These are phyloP conservation scores for Meiosimyza platycephala DNA, from an alignment of 2,888 invertebrate species.

Conservation along the genomic window DNA sequence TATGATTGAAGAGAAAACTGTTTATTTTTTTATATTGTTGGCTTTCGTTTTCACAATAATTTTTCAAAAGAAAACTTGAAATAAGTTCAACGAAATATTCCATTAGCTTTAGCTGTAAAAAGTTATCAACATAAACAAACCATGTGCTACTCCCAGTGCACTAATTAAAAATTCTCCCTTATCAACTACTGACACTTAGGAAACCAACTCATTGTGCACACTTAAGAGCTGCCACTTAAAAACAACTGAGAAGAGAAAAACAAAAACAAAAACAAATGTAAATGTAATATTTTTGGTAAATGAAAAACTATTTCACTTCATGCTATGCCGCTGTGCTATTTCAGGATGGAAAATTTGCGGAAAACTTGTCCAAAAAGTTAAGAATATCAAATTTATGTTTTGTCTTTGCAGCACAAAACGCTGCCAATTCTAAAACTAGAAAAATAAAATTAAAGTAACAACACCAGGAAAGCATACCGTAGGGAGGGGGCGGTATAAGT, in stretches of 20 bases:
- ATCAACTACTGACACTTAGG: too few species aligned
- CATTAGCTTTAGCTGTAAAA: too few species aligned
- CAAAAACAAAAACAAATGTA: too few species aligned
- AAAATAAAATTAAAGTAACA: too few species aligned
- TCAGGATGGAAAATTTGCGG: background rate
- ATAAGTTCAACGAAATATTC: too few species aligned
- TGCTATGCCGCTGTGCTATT: conserved; percentile 43
- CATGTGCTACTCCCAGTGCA: too few species aligned
- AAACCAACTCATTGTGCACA: background rate
- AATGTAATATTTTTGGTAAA: conserved; percentile 53
- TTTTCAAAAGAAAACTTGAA: too few species aligned
- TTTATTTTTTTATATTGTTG: too few species aligned
- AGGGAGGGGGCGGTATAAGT: conserved; percentile 40
- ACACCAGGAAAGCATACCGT: background rate
- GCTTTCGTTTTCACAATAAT: too few species aligned
- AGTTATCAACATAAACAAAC: too few species aligned
- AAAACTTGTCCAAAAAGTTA: conserved; percentile 10
- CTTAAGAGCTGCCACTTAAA: conserved; percentile 4
- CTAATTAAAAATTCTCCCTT: too few species aligned
- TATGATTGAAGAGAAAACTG: too few species aligned
- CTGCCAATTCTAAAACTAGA: background rate
- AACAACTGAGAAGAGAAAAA: conserved; percentile 39
- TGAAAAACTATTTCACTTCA: conserved; percentile 52
- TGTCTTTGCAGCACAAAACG: conserved; percentile 10
- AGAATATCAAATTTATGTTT: conserved; percentile 27